These are phyloP conservation scores for Eira barbara DNA, from an alignment of 2,113 vertebrate species.

Conservation along the genomic window DNA sequence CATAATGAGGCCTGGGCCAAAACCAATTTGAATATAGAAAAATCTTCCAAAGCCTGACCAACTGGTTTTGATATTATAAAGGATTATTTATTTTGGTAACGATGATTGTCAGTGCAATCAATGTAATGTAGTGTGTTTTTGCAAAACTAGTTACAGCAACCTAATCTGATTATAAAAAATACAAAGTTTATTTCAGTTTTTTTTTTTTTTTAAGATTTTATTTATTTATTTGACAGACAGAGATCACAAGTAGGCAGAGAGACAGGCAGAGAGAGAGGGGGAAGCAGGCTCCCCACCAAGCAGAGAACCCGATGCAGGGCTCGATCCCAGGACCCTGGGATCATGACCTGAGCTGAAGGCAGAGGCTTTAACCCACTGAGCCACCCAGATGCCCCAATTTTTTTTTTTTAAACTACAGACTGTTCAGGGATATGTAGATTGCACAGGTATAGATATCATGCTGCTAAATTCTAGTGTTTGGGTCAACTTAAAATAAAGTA, in stretches of 20 bases:
- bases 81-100: background rate
- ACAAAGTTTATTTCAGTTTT: background rate
- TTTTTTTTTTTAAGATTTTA: background rate
- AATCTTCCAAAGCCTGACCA: background rate
- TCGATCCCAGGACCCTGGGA: too few species aligned
- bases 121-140: background rate
- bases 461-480: background rate
- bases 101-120: background rate
- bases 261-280: too few species aligned
- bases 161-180: background rate
- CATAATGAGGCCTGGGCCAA: background rate
- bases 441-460: fast-evolving
- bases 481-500: background rate
- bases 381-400: too few species aligned
- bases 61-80: background rate
- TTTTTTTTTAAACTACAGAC: background rate
- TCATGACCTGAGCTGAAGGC: too few species aligned
- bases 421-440: background rate
- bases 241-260: too few species aligned
- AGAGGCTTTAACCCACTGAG: too few species aligned
- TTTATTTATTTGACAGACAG: too few species aligned
- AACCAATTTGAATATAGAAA: background rate
- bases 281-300: too few species aligned
- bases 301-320: too few species aligned
- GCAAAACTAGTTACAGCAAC: background rate